Conservation (phyloP, 1,140 invertebrate genomes). For the Carposina sasakii region DNA sequence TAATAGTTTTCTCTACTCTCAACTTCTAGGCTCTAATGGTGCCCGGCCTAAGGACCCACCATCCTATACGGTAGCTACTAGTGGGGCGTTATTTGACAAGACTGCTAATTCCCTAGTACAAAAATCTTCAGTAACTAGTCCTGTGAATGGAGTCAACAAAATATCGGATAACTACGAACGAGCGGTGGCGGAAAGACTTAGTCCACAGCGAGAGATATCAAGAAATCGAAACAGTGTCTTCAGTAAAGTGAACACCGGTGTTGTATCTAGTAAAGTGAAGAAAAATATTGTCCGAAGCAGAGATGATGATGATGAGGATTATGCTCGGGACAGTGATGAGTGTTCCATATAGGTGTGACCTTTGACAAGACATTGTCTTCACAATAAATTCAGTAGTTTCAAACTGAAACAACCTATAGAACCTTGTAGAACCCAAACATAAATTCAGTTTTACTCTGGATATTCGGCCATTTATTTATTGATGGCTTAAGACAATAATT, state of each 20-base stretch:
- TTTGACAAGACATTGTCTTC: no score
- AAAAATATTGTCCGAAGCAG: constrained; percentile 36
- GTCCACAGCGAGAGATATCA: constrained; percentile 51
- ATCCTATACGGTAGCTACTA: constrained; percentile 52
- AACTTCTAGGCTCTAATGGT: constrained; percentile 49
- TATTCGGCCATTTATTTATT: no score
- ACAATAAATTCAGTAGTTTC: no score
- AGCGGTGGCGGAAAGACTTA: constrained; percentile 55
- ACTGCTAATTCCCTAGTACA: constrained; percentile 22
- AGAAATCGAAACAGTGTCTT: constrained; percentile 60
- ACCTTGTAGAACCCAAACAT: no score
- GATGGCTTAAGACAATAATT: no score
- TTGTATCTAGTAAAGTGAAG: constrained; percentile 53
- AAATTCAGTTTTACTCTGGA: no score
- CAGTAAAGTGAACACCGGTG: constrained; percentile 61
- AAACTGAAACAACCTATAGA: no score
- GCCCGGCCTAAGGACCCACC: constrained; percentile 55
- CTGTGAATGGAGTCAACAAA: constrained; percentile 64
- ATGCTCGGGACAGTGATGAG: constrained; percentile 75
- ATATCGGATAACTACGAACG: constrained; percentile 70
- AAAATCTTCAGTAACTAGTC: constrained; percentile 52
- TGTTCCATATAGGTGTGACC: constrained; percentile 71
- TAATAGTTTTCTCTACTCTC: constrained; percentile 67
- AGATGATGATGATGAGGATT: constrained; percentile 71
- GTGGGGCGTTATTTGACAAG: constrained; percentile 42